These are phyloP conservation scores for Pempheris klunzingeri DNA, from an alignment of 2,797 vertebrate species.

Conservation along the genomic window DNA sequence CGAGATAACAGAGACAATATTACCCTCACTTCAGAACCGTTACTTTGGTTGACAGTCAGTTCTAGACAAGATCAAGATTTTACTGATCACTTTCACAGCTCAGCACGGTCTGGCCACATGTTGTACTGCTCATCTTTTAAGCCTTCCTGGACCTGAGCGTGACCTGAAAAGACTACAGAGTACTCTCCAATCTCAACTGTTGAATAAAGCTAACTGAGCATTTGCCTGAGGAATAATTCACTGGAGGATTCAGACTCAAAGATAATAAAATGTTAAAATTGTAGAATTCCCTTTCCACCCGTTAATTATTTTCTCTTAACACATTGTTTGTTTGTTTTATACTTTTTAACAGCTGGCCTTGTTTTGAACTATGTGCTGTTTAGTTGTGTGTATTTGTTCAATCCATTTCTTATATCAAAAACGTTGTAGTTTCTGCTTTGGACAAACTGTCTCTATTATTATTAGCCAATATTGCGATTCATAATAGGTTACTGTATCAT, in stretches of 20 bases:
- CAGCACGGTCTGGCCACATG: neutral
- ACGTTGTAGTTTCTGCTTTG: neutral
- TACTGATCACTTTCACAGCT: slow-evolving; percentile 36
- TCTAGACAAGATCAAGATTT: slow-evolving; percentile 9
- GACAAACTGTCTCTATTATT: neutral
- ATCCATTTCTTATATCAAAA: neutral
- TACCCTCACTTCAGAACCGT: neutral
- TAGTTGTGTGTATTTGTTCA: neutral
- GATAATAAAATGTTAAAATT: neutral
- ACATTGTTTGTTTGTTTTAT: neutral
- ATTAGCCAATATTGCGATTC: too few relatives aligned
- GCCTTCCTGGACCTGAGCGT: slow-evolving; percentile 21
- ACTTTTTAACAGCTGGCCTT: neutral
- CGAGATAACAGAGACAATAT: neutral
- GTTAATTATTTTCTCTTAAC: neutral
- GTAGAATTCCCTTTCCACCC: neutral
- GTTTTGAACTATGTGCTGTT: neutral
- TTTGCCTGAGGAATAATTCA: neutral
- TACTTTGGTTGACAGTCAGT: neutral
- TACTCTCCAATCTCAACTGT: neutral
- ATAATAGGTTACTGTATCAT: neutral
- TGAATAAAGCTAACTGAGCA: slow-evolving; percentile 2
- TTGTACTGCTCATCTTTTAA: slow-evolving; percentile 37
- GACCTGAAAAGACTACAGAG: slow-evolving; percentile 25
- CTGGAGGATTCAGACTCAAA: neutral